Evolutionary conservation across 2,113 vertebrate species (phyloP).

Genomic region (Halichoerus grypus): DNA sequence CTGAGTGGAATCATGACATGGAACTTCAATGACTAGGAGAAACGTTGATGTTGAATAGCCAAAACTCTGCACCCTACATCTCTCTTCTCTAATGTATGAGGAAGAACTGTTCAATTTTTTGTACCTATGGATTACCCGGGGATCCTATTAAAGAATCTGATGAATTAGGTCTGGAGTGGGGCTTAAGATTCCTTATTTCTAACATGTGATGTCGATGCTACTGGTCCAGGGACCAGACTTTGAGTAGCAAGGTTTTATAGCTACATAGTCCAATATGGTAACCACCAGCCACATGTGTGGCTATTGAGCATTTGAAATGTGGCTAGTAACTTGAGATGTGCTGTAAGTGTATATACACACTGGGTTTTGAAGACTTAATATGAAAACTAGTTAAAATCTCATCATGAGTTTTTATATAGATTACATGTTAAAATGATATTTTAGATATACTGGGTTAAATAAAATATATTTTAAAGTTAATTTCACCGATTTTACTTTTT

Average conservation of each 20-base stretch:
- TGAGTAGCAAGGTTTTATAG: background rate
- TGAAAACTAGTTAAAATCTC: background rate
- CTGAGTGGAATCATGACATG: background rate
- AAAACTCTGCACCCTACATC: background rate
- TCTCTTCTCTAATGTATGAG: background rate
- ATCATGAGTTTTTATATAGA: background rate
- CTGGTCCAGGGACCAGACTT: background rate
- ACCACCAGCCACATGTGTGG: background rate
- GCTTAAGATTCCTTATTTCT: background rate
- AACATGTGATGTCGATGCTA: background rate
- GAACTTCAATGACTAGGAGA: background rate
- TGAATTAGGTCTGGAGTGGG: background rate
- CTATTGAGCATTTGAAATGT: background rate
- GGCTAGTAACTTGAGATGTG: background rate
- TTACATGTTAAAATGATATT: background rate
- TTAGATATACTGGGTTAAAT: background rate
- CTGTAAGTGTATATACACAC: background rate
- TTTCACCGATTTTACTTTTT: background rate
- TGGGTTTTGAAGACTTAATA: background rate
- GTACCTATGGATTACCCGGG: background rate
- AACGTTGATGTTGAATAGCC: background rate
- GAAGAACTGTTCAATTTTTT: background rate
- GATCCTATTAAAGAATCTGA: background rate
- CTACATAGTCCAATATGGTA: too few relatives aligned
- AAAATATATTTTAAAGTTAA: conserved; percentile 16